These are phyloP conservation scores for Zaprionus vittiger DNA, from an alignment of 1,140 invertebrate species.

Conservation along the genomic window DNA sequence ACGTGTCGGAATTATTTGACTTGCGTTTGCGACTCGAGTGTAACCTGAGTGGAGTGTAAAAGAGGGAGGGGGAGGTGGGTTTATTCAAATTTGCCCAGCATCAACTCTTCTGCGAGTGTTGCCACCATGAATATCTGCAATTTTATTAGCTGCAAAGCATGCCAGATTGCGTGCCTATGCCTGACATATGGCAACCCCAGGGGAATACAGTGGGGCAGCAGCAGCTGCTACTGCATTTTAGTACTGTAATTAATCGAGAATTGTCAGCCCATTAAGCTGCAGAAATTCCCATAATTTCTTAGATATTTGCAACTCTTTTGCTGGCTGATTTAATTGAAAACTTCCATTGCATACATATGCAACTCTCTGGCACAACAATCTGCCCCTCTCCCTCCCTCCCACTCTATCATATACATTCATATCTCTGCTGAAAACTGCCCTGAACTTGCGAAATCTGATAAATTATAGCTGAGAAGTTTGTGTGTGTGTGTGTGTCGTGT, in stretches of 20 bases:
- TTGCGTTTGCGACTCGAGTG: conserved; percentile 51
- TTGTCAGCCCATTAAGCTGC: conserved; percentile 5
- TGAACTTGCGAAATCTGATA: conserved; percentile 68
- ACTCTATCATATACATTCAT: conserved; percentile 57
- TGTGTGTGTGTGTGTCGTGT: conserved; percentile 11
- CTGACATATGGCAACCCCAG: not conserved
- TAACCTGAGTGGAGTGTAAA: not conserved
- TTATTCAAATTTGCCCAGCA: conserved; percentile 3
- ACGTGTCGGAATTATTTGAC: conserved; percentile 80
- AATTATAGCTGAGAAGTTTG: conserved; percentile 64
- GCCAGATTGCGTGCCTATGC: not conserved
- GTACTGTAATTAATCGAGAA: not conserved
- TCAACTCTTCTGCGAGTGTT: not conserved
- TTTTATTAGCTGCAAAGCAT: conserved; percentile 7
- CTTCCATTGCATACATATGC: conserved; percentile 1
- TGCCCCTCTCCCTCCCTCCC: not conserved
- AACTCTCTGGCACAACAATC: not conserved
- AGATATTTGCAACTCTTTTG: conserved; percentile 10
- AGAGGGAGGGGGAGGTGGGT: not conserved
- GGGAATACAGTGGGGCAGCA: not conserved
- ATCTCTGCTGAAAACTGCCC: conserved; percentile 55
- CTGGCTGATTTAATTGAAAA: conserved; percentile 9
- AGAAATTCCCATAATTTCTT: conserved; percentile 5
- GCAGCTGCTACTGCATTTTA: not conserved
- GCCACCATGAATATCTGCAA: not conserved